A percentile compares a stretch with the other conserved stretches of the same genome.
Evolutionary conservation across 1,140 invertebrate species (phyloP).

Genomic region (Nephotettix cincticeps): DNA sequence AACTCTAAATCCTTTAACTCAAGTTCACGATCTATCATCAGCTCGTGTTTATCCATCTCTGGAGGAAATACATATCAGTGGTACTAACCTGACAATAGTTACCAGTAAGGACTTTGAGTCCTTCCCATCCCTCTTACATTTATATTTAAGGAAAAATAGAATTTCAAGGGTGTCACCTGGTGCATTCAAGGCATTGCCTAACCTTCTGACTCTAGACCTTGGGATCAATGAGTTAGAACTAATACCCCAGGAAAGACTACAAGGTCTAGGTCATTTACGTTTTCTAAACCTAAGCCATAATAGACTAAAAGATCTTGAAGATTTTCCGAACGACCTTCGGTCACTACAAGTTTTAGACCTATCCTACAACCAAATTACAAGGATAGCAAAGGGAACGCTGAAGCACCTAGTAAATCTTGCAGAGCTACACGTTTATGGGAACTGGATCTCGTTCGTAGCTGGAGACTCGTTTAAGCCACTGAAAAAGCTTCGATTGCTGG

Average conservation of each 20-base stretch:
- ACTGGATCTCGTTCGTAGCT: constrained; percentile 77
- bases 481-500: constrained; percentile 74
- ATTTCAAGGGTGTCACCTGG: constrained; percentile 81
- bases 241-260: constrained; percentile 79
- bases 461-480: constrained; percentile 76
- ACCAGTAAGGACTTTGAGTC: constrained; percentile 86
- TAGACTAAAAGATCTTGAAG: constrained; percentile 75
- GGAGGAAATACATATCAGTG: constrained; percentile 76
- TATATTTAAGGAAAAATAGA: constrained; percentile 72
- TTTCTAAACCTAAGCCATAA: constrained; percentile 82
- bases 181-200: constrained; percentile 73
- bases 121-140: constrained; percentile 74
- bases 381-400: constrained; percentile 73
- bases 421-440: constrained; percentile 77
- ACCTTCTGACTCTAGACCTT: constrained; percentile 77
- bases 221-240: constrained; percentile 82
- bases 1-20: constrained; percentile 75
- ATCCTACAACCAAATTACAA: constrained; percentile 78
- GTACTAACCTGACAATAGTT: constrained; percentile 80
- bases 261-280: constrained; percentile 69
- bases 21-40: constrained; percentile 65
- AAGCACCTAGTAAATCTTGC: constrained; percentile 69
- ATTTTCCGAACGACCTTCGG: constrained; percentile 76
- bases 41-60: constrained; percentile 46
- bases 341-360: constrained; percentile 77